These are phyloP conservation scores for Itoplectis maculator DNA, from an alignment of 2,888 invertebrate species.

Conservation along the genomic window DNA sequence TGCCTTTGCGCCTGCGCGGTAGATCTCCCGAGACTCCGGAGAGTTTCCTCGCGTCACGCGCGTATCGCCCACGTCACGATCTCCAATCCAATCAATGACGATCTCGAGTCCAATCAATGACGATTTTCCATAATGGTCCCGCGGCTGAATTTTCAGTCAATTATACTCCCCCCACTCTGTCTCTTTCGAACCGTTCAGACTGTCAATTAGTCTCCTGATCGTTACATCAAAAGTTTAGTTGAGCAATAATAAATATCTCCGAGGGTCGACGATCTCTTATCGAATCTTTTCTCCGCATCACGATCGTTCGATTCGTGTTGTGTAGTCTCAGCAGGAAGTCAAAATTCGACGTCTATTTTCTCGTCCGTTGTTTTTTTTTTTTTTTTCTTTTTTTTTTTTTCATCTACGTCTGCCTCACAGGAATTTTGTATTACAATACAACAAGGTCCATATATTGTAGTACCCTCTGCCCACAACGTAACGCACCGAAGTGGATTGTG, in stretches of 20 bases:
- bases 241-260: background rate
- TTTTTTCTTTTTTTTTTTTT: background rate
- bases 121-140: slow-evolving; percentile 31
- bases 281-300: background rate
- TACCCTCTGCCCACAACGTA: background rate
- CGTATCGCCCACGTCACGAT: slow-evolving; percentile 54
- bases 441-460: background rate
- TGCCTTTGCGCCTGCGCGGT: slow-evolving; percentile 7
- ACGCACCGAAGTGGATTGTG: slow-evolving; percentile 6
- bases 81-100: background rate
- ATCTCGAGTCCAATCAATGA: slow-evolving; percentile 48
- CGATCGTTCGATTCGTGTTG: background rate
- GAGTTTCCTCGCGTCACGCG: slow-evolving; percentile 58
- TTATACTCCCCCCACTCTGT: background rate
- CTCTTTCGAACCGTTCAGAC: slow-evolving; percentile 20
- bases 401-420: background rate
- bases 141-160: slow-evolving; percentile 18
- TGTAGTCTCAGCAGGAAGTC: background rate
- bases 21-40: slow-evolving; percentile 30
- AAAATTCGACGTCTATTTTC: background rate
- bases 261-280: background rate
- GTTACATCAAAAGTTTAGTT: no score
- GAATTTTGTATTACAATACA: slow-evolving; percentile 1
- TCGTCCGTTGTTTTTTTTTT: background rate
- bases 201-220: slow-evolving; percentile 57